Conservation (phyloP, 2,888 invertebrate species). For the Lamproptera curius region DNA sequence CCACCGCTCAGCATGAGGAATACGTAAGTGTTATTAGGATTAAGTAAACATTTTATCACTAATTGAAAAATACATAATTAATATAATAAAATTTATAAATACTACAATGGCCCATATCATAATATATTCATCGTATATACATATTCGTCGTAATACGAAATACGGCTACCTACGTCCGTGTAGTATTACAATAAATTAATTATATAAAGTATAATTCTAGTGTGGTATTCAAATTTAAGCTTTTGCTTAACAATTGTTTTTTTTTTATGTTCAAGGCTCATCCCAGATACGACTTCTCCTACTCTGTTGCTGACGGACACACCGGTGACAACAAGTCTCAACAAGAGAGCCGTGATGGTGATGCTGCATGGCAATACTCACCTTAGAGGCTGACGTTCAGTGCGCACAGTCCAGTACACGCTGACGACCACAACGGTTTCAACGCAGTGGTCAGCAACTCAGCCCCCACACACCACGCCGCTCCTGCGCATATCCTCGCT, state of each 20-base stretch:
- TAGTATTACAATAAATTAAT: too few species aligned
- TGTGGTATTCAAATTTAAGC: too few species aligned
- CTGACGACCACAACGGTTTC: constrained; percentile 73
- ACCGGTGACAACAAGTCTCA: constrained; percentile 80
- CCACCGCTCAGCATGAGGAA: constrained; percentile 32
- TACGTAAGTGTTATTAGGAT: constrained; percentile 7
- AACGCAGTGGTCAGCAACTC: constrained; percentile 63
- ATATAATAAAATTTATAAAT: too few species aligned
- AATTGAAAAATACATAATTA: too few species aligned
- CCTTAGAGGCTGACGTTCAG: constrained; percentile 69
- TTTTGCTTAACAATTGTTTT: background rate
- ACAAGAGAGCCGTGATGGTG: constrained; percentile 77
- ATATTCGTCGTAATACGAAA: too few species aligned
- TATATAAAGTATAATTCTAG: too few species aligned
- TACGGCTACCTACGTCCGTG: too few species aligned
- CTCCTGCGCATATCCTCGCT: constrained; percentile 9
- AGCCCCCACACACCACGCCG: constrained; percentile 41
- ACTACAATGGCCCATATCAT: too few species aligned
- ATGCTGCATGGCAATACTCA: constrained; percentile 76
- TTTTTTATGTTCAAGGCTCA: constrained; percentile 40
- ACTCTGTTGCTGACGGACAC: constrained; percentile 76
- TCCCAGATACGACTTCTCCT: constrained; percentile 72
- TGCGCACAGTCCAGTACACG: constrained; percentile 72
- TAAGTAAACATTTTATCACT: too few species aligned
- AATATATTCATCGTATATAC: too few species aligned